Percentiles rank a stretch among this genome's conserved stretches.
These are phyloP conservation scores for Ctenoplectra terminalis DNA, from an alignment of 1,140 invertebrate genomes.

Conservation along the genomic window DNA sequence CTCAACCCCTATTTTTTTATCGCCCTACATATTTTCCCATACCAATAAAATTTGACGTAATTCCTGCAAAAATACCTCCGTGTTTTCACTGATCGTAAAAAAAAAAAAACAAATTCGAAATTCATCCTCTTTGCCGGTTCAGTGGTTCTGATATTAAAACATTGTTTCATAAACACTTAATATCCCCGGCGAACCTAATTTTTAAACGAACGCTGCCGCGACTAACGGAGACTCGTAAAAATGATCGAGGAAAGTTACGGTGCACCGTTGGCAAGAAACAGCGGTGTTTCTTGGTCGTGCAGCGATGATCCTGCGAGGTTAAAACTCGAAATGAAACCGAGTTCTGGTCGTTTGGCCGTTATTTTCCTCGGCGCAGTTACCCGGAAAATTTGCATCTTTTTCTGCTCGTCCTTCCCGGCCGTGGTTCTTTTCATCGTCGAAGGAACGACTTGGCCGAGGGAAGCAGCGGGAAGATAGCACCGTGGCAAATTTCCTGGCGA, in stretches of 20 bases:
- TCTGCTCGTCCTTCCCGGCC: constrained; percentile 16
- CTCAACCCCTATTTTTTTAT: too few species aligned
- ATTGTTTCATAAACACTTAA: background rate
- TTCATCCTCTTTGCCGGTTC: too few species aligned
- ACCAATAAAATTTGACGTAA: too few species aligned
- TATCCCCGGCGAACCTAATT: background rate
- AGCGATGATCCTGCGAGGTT: background rate
- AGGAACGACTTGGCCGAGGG: background rate
- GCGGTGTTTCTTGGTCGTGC: background rate
- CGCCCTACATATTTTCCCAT: too few species aligned
- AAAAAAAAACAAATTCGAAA: too few species aligned
- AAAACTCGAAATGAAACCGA: constrained; percentile 27
- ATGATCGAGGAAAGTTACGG: background rate
- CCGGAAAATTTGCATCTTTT: constrained; percentile 52
- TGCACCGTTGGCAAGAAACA: background rate
- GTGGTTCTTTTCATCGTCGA: constrained; percentile 38
- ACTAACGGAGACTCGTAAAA: background rate
- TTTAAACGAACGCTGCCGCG: background rate
- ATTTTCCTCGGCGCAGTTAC: constrained; percentile 45
- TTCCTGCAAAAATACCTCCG: too few species aligned
- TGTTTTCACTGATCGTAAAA: too few species aligned
- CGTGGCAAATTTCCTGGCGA: constrained; percentile 35
- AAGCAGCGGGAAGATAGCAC: constrained; percentile 5
- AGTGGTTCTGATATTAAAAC: background rate
- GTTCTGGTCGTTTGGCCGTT: constrained; percentile 34